phyloP scores from a whole-genome alignment of 1,140 invertebrate genomes.

The Anagrus nilaparvatae region DNA sequence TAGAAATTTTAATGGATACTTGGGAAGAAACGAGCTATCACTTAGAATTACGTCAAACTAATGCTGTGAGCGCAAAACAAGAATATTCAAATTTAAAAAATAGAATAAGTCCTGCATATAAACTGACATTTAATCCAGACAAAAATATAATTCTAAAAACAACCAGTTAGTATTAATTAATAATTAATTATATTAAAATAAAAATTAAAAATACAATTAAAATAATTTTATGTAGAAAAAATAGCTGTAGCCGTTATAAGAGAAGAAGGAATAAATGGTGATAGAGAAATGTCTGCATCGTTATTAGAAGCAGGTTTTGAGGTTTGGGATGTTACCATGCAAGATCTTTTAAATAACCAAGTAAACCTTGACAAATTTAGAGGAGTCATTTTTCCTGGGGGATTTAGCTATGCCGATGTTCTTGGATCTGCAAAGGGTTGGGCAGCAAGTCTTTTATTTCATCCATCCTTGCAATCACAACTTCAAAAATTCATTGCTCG shows the following conservation, averaged over 20 bases:
- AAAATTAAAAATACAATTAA: neutral
- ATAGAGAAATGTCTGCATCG: conserved; percentile 94
- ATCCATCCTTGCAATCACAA: conserved; percentile 47
- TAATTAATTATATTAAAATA: conserved; percentile 7
- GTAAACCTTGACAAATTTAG: conserved; percentile 69
- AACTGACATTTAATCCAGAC: conserved; percentile 61
- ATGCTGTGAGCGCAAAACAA: conserved; percentile 63
- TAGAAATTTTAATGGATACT: conserved; percentile 59
- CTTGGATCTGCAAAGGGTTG: conserved; percentile 95
- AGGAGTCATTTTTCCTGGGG: conserved; percentile 90
- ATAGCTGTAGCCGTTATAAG: conserved; percentile 80
- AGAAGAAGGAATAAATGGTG: conserved; percentile 96
- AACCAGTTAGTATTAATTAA: conserved; percentile 9
- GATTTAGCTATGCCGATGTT: conserved; percentile 96
- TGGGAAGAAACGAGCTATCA: conserved; percentile 96
- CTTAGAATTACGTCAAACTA: conserved; percentile 76
- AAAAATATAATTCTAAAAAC: conserved; percentile 30
- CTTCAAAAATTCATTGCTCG: conserved; percentile 61
- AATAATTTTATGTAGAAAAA: conserved; percentile 25
- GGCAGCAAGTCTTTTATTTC: conserved; percentile 82
- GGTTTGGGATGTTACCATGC: conserved; percentile 87
- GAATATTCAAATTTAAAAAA: conserved; percentile 56
- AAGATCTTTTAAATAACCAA: conserved; percentile 64
- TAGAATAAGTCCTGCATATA: conserved; percentile 53
- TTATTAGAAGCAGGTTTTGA: conserved; percentile 86